These are phyloP conservation scores for Drosophila ercepeae DNA, from an alignment of 1,140 invertebrate species.

Conservation along the genomic window DNA sequence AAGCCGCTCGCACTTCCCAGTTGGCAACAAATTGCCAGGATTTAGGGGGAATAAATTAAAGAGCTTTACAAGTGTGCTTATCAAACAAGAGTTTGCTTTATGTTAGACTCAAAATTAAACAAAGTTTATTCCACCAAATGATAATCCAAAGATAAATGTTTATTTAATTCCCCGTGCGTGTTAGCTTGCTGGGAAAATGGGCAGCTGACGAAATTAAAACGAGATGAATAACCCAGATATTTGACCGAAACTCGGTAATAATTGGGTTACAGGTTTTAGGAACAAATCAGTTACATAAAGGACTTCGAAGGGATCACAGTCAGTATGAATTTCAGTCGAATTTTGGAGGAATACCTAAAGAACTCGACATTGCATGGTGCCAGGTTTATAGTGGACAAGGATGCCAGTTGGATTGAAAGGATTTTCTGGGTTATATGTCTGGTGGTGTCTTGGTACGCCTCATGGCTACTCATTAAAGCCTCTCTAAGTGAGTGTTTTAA, in stretches of 20 bases:
- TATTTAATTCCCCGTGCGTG: slow-evolving; percentile 26
- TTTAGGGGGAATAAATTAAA: slow-evolving; percentile 5
- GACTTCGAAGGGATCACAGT: background rate
- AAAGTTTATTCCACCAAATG: slow-evolving; percentile 5
- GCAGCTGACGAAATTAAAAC: slow-evolving; percentile 26
- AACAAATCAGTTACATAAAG: background rate
- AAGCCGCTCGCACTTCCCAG: slow-evolving; percentile 12
- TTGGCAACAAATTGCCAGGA: slow-evolving; percentile 16
- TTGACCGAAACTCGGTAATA: background rate
- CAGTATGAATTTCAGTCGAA: slow-evolving; percentile 46
- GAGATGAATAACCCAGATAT: slow-evolving; percentile 19
- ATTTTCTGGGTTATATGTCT: slow-evolving; percentile 88
- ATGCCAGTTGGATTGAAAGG: slow-evolving; percentile 85
- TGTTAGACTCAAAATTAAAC: slow-evolving; percentile 8
- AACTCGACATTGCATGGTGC: slow-evolving; percentile 86
- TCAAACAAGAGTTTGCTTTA: slow-evolving; percentile 4
- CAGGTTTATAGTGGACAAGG: slow-evolving; percentile 85
- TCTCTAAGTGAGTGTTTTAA: slow-evolving; percentile 83
- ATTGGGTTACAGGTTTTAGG: background rate
- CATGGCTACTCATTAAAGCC: slow-evolving; percentile 86
- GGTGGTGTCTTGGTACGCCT: slow-evolving; percentile 86
- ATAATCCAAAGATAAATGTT: slow-evolving; percentile 42
- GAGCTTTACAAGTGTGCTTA: background rate
- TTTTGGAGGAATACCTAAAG: slow-evolving; percentile 79
- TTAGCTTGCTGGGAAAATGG: slow-evolving; percentile 38